Conservation (phyloP, 2,888 invertebrate species). For the Drosophila longiperda region DNA sequence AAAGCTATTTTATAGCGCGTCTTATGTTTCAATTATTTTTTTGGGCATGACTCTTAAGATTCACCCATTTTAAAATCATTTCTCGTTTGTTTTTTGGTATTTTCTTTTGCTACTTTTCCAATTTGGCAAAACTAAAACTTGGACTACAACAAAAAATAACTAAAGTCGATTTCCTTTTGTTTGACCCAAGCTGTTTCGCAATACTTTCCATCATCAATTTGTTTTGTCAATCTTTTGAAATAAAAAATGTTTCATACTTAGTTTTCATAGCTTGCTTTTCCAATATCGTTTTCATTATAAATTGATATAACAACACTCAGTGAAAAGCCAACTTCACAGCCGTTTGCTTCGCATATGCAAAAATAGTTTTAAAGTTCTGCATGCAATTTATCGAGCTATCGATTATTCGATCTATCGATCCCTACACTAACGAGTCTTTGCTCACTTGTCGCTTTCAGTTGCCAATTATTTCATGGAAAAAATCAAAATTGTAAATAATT, state of each 20-base stretch:
- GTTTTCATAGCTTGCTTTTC: constrained; percentile 36
- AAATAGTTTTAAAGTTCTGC: constrained; percentile 50
- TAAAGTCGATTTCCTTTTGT: constrained; percentile 26
- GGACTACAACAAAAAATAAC: constrained; percentile 52
- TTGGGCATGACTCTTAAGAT: constrained; percentile 27
- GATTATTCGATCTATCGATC: constrained; percentile 32
- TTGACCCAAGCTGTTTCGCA: constrained; percentile 22
- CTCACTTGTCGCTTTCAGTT: constrained; percentile 31
- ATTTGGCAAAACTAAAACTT: constrained; percentile 54
- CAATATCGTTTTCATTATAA: constrained; percentile 22
- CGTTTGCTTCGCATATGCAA: constrained; percentile 65
- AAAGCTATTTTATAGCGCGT: constrained; percentile 69
- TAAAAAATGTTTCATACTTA: constrained; percentile 21
- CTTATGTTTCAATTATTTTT: constrained; percentile 40
- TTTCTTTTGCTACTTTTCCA: constrained; percentile 16
- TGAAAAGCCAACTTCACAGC: constrained; percentile 76
- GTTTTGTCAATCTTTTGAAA: background rate
- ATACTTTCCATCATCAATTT: constrained; percentile 4
- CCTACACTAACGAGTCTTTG: constrained; percentile 65
- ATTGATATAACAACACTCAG: constrained; percentile 27
- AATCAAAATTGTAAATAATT: constrained; percentile 13
- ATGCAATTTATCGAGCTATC: constrained; percentile 18
- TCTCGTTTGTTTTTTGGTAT: constrained; percentile 1
- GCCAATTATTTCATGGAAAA: constrained; percentile 6
- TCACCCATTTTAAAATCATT: constrained; percentile 49